phyloP scores from a whole-genome alignment of 2,113 vertebrate genomes.

The Urocolius indicus region DNA sequence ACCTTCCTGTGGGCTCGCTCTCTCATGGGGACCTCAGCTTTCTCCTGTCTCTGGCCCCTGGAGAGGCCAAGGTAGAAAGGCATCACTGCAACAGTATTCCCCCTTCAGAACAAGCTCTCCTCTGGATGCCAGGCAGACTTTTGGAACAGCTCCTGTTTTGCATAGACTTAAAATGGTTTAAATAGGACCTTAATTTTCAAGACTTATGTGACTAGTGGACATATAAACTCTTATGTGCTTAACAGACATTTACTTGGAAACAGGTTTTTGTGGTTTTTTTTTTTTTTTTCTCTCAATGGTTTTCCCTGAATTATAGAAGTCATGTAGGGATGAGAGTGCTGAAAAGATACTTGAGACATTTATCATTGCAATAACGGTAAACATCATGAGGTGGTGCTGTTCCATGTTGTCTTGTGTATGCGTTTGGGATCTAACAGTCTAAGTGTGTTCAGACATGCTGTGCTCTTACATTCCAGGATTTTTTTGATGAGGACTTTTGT shows the following conservation, averaged over 20 bases:
- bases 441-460: neutral
- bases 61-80: neutral
- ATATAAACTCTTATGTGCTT: neutral
- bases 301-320: neutral
- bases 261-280: neutral
- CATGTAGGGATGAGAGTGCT: neutral
- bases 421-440: neutral
- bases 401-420: neutral
- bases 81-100: neutral
- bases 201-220: neutral
- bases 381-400: neutral
- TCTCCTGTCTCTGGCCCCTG: neutral
- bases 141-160: neutral
- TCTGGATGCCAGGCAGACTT: neutral
- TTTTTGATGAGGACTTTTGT: neutral
- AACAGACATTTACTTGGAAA: neutral
- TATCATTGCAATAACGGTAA: neutral
- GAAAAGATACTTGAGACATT: neutral
- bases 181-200: neutral
- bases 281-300: neutral
- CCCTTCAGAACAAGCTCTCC: neutral
- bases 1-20: neutral
- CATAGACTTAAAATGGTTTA: neutral
- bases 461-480: fast-evolving
- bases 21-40: neutral